Evolutionary conservation across 2,797 vertebrate species (phyloP), one percentile per base, ranked within the genome.

Genomic region (Anomalospiza imberbis): DNA sequence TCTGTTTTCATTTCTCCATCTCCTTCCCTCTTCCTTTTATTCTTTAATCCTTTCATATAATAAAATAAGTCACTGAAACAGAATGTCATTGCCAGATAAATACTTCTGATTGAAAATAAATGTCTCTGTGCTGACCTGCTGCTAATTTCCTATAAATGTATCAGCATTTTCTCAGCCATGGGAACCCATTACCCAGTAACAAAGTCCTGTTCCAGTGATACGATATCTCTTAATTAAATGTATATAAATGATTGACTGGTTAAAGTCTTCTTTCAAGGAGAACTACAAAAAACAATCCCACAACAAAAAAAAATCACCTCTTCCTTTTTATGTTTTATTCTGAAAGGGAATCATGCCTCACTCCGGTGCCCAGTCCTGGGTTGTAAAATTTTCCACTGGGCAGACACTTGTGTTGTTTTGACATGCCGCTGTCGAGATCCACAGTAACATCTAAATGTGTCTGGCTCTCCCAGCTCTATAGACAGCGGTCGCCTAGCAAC

Each of bases 401-500:
- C 95, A 97, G 96, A 96, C 92, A 81, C 96, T 77, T 94, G 93
- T 93, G 96, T 97, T 97, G 92, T 95, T 97, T 97, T 68, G 95
- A 97, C 97, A 97, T 94, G 96, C 96, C 54, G 51, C 96, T 97
- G 96, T 97, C 89, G 95, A 97, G 96, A 97, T 95, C 97, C 94
- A 97, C 97, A 97, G 94, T 97, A 98, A 97, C 97, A 96, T 98
- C 97, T 97, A 93, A 97, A 96, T 94, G 97, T 92, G 95, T 97
- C 97, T 97, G 96, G 79, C 96, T 97, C 97, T 97, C 95, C 95
- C 88, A 81, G 95, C 94, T 95, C 96, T 94, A 96, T 96, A 96
- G 97, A 97, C 96, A 97, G 97, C 17, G 26, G 97, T 98, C 94
- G 97, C 98, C 91, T 97, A 97, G 98, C 98, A 98, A 98, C 97